Base-by-base conservation (phyloP, 2,888 invertebrate genomes). In the Aspidapion aeneum region DNA sequence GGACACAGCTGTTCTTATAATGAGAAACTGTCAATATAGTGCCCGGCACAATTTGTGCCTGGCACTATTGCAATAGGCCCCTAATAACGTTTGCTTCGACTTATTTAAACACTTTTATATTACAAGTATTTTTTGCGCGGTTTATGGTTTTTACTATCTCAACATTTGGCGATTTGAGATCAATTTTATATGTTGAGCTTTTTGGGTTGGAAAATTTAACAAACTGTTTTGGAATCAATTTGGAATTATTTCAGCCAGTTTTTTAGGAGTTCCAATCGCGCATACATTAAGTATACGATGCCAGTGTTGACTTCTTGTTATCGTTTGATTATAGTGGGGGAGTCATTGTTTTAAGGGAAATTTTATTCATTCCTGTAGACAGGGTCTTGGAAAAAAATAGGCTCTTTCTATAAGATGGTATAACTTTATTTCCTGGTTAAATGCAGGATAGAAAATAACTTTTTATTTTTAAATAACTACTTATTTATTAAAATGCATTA, bases 171-270 rank as follows among this genome's bases (percentile, higher is more conserved):
- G 87, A 91, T 0, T 79, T 93, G 57, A 85, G 92, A 66, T 88
- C 93, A 20, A 86, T 93, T 58, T 84, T 93, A 59, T 88, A 96
- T 58, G 97, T 97, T 19, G 96, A 98, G 74, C 85, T 96, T 69
- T 84, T 97, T 69, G 96, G 97, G 0, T 81, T 97, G 72, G 96
- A 96, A 74, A 91, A 92, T 74, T 81, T 98, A 63, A 96, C 96
- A 1, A 97, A 96, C 79, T 94, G 95, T 58, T 97, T 94, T 79
- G 97, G 97, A 9, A 83, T 98, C 63, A 85, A 94, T 66, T 86
- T 97, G 73, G 84, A 97, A 69, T 96, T 96, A 81, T 96, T 18
- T 78, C 94, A 59, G 95, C 95, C 1, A 93, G 94, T 16, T 83
- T 93, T 18, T 81, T 95, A 49, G 96, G 96, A 63, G 74, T 81